A percentile compares a stretch with the other conserved stretches of the same genome.
Conservation (phyloP, 2,888 invertebrate species). For the Amaurobius ferox region DNA sequence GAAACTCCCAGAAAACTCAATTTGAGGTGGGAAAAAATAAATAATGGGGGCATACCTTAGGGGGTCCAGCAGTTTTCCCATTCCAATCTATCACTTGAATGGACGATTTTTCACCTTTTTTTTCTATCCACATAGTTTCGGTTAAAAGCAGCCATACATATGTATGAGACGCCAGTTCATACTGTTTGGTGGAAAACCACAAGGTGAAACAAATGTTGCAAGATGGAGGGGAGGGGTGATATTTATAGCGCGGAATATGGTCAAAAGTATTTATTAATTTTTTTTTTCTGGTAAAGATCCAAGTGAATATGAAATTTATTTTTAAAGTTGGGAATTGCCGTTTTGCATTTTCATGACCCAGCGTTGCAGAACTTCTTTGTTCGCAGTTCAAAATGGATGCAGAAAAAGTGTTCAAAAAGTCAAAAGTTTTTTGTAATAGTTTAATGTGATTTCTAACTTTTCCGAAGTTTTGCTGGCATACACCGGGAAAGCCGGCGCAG, state of each 20-base stretch:
- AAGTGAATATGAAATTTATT: conserved; percentile 47
- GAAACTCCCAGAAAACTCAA: not conserved
- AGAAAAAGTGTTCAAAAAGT: too few species aligned
- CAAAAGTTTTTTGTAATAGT: too few species aligned
- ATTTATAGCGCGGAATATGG: conserved; percentile 17
- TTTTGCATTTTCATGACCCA: too few species aligned
- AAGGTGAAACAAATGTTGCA: conserved; percentile 1
- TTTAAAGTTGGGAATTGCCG: too few species aligned
- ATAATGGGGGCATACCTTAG: conserved; percentile 32
- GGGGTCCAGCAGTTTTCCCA: conserved; percentile 53
- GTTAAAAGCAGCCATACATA: not conserved
- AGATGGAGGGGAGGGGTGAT: not conserved
- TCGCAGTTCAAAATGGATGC: too few species aligned
- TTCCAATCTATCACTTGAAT: conserved; percentile 64
- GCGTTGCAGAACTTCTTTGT: too few species aligned
- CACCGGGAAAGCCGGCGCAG: too few species aligned
- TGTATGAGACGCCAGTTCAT: not conserved
- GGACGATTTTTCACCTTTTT: conserved; percentile 52
- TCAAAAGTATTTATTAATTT: conserved; percentile 63
- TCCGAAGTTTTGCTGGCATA: too few species aligned
- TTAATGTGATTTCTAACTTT: too few species aligned
- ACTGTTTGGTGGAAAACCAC: not conserved
- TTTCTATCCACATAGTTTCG: not conserved
- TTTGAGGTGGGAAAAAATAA: conserved; percentile 4
- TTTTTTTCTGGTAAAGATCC: conserved; percentile 30